Conservation (phyloP, 2,113 vertebrate genomes). For the Formicarius rufipectus region DNA sequence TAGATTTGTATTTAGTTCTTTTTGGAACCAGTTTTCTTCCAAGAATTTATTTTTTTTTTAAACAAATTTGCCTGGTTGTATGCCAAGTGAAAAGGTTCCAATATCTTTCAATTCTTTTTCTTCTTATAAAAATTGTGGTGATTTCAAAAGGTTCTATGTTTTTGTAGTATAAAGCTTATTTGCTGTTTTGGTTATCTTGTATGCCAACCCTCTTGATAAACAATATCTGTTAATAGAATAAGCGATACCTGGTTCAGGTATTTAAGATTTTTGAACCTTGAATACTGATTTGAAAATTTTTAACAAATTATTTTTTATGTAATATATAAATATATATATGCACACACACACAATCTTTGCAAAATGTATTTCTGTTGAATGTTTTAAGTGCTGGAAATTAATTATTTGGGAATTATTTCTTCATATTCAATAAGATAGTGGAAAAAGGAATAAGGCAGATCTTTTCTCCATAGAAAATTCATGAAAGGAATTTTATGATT, state of each 20-base stretch:
- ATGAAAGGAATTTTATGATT: neutral
- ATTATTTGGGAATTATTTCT: neutral
- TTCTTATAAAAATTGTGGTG: too few relatives aligned
- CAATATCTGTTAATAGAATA: too few relatives aligned
- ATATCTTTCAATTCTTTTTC: too few relatives aligned
- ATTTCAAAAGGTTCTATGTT: too few relatives aligned
- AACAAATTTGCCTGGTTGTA: too few relatives aligned
- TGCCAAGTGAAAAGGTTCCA: too few relatives aligned
- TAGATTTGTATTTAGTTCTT: neutral
- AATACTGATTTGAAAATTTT: neutral
- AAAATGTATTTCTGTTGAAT: neutral
- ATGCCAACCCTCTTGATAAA: too few relatives aligned
- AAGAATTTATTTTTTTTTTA: too few relatives aligned
- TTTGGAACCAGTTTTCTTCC: neutral
- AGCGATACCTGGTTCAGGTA: too few relatives aligned
- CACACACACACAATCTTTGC: neutral
- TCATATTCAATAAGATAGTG: neutral
- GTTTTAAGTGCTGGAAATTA: neutral
- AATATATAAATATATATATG: neutral
- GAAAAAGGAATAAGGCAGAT: neutral
- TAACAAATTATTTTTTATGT: neutral
- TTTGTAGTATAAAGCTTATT: too few relatives aligned
- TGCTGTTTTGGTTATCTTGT: too few relatives aligned
- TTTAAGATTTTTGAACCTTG: neutral
- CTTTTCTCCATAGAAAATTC: neutral